phyloP scores from a whole-genome alignment of 2,797 vertebrate species.

The Amniataba percoides region DNA sequence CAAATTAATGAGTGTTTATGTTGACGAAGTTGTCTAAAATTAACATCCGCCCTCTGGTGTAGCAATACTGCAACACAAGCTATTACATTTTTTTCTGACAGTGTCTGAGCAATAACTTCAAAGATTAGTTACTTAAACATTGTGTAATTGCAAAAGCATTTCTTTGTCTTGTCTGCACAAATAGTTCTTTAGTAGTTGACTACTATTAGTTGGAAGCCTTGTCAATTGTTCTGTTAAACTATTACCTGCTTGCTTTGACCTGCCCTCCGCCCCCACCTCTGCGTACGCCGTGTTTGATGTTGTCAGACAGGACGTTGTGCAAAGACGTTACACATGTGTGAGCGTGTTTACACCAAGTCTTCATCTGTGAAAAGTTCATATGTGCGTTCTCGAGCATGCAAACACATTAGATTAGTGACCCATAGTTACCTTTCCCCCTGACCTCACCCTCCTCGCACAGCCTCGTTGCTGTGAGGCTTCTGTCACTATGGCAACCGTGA shows the following conservation, averaged over 20 bases:
- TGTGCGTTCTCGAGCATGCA: constrained; percentile 4
- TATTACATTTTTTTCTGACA: background rate
- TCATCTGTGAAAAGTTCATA: background rate
- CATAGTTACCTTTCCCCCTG: constrained; percentile 77
- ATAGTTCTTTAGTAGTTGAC: background rate
- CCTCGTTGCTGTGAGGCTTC: constrained; percentile 74
- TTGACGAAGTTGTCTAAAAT: constrained; percentile 27
- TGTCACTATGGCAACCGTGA: constrained; percentile 84
- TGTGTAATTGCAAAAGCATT: background rate
- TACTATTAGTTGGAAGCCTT: background rate
- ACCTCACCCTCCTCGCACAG: constrained; percentile 68
- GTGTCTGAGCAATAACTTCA: background rate
- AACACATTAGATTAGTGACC: constrained; percentile 70
- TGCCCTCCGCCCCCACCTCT: background rate
- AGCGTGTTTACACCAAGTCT: background rate
- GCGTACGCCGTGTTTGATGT: background rate
- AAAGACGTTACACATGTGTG: background rate
- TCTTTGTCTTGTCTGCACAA: constrained; percentile 10
- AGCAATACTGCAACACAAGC: background rate
- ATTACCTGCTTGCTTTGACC: constrained; percentile 4
- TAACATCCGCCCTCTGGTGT: background rate
- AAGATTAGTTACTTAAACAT: background rate
- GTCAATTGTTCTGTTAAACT: constrained; percentile 14
- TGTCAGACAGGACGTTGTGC: constrained; percentile 19
- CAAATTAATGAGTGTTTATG: constrained; percentile 4